phyloP scores from a whole-genome alignment of 2,113 vertebrate species.

The Saimiri boliviensis region DNA sequence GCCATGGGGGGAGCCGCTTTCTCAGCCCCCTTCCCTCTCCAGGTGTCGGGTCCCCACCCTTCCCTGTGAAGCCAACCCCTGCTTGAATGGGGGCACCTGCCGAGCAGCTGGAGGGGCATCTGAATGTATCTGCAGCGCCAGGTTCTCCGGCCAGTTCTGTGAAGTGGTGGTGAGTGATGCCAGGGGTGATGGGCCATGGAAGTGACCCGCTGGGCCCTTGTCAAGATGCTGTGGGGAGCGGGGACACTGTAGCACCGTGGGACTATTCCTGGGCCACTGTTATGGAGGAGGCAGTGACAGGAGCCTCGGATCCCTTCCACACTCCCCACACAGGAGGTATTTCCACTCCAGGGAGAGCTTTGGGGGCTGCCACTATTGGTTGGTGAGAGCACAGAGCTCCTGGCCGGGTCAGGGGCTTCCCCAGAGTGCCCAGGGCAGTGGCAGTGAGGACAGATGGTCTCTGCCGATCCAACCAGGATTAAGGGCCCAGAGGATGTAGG shows the following conservation, averaged over 20 bases:
- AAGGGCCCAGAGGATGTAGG: neutral
- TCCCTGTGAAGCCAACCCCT: conserved; percentile 91
- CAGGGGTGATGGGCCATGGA: rapidly evolving
- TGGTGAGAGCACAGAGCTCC: neutral
- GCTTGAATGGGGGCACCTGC: conserved; percentile 94
- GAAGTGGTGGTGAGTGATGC: conserved; percentile 89
- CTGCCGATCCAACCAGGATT: neutral
- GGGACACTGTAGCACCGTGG: neutral
- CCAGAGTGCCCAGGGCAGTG: neutral
- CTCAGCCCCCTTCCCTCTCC: conserved; percentile 53
- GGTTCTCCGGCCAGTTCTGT: conserved; percentile 91
- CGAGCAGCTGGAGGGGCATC: conserved; percentile 86
- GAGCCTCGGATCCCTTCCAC: neutral
- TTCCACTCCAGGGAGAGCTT: neutral
- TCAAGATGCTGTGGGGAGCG: neutral
- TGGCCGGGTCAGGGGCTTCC: neutral
- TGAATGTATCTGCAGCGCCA: conserved; percentile 89
- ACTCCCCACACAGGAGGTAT: neutral
- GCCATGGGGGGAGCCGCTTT: neutral
- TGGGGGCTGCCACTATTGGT: neutral
- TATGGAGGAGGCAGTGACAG: neutral
- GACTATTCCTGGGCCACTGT: neutral
- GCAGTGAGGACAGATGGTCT: neutral
- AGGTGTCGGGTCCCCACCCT: conserved; percentile 92
- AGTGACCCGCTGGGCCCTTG: neutral